Conservation (phyloP, 2,113 vertebrate genomes). For the Phrynosoma platyrhinos region DNA sequence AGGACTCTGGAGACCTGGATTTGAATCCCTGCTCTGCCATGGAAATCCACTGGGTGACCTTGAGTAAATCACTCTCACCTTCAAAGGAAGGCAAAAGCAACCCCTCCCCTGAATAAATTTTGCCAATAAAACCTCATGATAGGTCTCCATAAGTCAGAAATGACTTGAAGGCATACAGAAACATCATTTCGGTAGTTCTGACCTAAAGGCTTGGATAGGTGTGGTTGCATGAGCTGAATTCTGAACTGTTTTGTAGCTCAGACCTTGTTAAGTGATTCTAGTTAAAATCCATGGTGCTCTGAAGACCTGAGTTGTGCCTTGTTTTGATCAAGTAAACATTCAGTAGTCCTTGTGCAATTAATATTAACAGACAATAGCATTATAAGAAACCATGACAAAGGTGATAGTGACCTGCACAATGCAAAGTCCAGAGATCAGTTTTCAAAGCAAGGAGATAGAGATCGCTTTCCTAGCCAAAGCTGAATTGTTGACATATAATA, state of each 20-base stretch:
- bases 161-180: too few relatives aligned
- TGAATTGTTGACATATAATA: not conserved
- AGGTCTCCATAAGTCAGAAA: too few relatives aligned
- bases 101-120: too few relatives aligned
- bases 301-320: not conserved
- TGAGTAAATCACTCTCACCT: too few relatives aligned
- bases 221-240: not conserved
- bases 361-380: not conserved
- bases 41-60: too few relatives aligned
- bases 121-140: too few relatives aligned
- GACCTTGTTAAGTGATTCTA: not conserved
- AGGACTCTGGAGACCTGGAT: too few relatives aligned
- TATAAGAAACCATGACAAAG: not conserved
- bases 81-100: too few relatives aligned
- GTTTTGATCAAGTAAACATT: not conserved
- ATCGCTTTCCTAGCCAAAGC: not conserved
- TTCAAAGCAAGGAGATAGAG: not conserved
- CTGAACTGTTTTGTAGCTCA: not conserved
- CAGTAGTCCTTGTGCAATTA: too few relatives aligned
- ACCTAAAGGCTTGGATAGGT: not conserved
- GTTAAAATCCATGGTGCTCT: not conserved
- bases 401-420: not conserved
- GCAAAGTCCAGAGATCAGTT: not conserved
- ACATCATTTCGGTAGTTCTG: not conserved
- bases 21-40: too few relatives aligned